These are phyloP conservation scores for Cheirogaleus medius DNA, from an alignment of 2,113 vertebrate species.

Conservation along the genomic window DNA sequence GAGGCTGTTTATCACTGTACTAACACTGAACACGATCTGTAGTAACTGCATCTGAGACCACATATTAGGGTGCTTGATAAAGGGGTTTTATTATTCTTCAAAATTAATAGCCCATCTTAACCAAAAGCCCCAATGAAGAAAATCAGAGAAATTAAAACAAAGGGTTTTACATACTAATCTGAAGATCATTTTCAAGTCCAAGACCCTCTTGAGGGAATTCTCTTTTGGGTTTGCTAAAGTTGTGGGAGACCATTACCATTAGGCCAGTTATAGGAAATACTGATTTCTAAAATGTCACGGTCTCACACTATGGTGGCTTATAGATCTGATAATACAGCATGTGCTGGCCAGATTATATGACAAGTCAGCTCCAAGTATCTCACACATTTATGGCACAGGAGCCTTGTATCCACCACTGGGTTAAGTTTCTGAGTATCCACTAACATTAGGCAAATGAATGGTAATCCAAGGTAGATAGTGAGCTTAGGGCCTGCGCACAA, in stretches of 20 bases:
- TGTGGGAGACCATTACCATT: slow-evolving; percentile 40
- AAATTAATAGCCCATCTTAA: slow-evolving; percentile 45
- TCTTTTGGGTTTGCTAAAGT: slow-evolving; percentile 47
- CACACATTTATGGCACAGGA: background rate
- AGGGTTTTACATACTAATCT: slow-evolving; percentile 24
- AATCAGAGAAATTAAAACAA: slow-evolving; percentile 43
- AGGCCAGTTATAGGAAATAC: slow-evolving; percentile 8
- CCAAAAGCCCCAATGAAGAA: background rate
- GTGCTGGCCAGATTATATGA: background rate
- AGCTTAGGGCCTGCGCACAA: background rate
- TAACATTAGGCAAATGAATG: slow-evolving; percentile 39
- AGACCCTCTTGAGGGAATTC: slow-evolving; percentile 39
- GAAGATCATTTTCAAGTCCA: slow-evolving; percentile 11
- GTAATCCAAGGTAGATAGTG: background rate
- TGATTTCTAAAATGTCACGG: slow-evolving; percentile 24
- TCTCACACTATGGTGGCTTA: slow-evolving; percentile 8
- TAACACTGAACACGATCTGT: background rate
- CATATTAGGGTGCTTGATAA: slow-evolving; percentile 36
- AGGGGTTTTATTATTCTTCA: slow-evolving; percentile 50
- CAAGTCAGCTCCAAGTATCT: slow-evolving; percentile 32
- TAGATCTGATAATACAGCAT: background rate
- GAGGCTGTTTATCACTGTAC: background rate
- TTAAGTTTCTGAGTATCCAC: slow-evolving; percentile 17
- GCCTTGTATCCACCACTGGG: background rate
- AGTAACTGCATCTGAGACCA: background rate